phyloP scores from a whole-genome alignment of 2,797 vertebrate genomes.

The Cyprinella venusta region DNA sequence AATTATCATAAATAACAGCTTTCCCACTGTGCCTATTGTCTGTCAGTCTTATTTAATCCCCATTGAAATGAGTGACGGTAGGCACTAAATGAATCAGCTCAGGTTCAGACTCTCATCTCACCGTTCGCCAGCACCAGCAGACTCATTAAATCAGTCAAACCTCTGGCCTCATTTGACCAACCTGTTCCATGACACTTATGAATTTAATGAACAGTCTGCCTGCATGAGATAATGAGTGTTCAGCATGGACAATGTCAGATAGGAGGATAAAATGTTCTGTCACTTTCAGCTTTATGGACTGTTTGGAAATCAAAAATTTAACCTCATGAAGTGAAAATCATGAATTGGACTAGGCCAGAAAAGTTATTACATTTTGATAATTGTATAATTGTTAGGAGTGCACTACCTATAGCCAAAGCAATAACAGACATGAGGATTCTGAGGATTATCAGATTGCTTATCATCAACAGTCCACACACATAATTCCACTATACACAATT shows the following conservation, averaged over 20 bases:
- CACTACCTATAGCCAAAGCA: neutral
- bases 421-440: neutral
- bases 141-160: conserved; percentile 79
- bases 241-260: conserved; percentile 36
- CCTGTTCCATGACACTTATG: conserved; percentile 65
- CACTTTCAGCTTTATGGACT: conserved; percentile 31
- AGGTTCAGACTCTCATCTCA: conserved; percentile 64
- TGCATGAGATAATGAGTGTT: conserved; percentile 42
- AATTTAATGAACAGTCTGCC: conserved; percentile 70
- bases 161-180: conserved; percentile 61
- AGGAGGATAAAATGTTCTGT: conserved; percentile 48
- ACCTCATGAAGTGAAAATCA: conserved; percentile 11
- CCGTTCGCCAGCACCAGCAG: conserved; percentile 65
- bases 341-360: neutral
- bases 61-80: conserved; percentile 73
- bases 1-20: conserved; percentile 8
- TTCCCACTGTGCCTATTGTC: conserved; percentile 6
- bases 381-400: neutral
- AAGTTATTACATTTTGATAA: neutral
- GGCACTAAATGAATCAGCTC: conserved; percentile 58
- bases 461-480: neutral
- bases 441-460: neutral
- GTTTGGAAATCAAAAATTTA: conserved; percentile 20
- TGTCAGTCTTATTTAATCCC: conserved; percentile 70
- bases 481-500: neutral